A percentile compares a stretch with the other conserved stretches of the same genome.
Evolutionary conservation across 2,888 invertebrate genomes (phyloP).

Genomic region (Drosophila kuntzei): DNA sequence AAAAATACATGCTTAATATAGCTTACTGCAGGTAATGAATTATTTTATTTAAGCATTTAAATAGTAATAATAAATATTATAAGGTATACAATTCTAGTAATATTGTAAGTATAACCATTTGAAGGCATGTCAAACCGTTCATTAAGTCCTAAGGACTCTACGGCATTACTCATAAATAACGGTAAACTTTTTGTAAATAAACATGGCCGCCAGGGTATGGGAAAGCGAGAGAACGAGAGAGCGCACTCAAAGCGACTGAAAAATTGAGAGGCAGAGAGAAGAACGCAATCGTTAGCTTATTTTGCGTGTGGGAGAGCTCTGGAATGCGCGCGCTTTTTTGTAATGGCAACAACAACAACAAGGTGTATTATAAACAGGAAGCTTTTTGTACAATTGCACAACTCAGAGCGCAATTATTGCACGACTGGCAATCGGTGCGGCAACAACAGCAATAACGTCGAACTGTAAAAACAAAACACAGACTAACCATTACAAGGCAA

Average conservation of each 20-base stretch:
- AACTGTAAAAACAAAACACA: conserved; percentile 61
- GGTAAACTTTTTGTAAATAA: conserved; percentile 76
- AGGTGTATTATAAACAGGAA: conserved; percentile 65
- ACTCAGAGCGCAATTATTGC: conserved; percentile 68
- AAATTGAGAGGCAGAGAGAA: conserved; percentile 29
- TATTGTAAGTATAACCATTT: no score
- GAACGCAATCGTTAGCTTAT: conserved; percentile 9
- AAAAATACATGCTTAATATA: no score
- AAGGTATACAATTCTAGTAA: no score
- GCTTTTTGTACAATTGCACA: conserved; percentile 75
- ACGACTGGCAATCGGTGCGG: conserved; percentile 72
- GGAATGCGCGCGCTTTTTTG: conserved; percentile 77
- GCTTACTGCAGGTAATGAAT: no score
- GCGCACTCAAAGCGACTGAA: conserved; percentile 17
- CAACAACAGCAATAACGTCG: conserved; percentile 66
- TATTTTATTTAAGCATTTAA: no score
- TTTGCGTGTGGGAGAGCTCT: conserved; percentile 62
- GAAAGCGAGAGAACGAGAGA: conserved; percentile 35
- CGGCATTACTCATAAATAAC: conserved; percentile 47
- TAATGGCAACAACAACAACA: conserved; percentile 31
- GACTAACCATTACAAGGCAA: conserved; percentile 52
- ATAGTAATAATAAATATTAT: no score
- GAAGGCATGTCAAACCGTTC: background rate
- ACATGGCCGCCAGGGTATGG: conserved; percentile 72
- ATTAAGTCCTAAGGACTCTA: conserved; percentile 14